Base-by-base conservation (phyloP, 2,113 vertebrate species). In the Myrmophylax atrothorax region DNA sequence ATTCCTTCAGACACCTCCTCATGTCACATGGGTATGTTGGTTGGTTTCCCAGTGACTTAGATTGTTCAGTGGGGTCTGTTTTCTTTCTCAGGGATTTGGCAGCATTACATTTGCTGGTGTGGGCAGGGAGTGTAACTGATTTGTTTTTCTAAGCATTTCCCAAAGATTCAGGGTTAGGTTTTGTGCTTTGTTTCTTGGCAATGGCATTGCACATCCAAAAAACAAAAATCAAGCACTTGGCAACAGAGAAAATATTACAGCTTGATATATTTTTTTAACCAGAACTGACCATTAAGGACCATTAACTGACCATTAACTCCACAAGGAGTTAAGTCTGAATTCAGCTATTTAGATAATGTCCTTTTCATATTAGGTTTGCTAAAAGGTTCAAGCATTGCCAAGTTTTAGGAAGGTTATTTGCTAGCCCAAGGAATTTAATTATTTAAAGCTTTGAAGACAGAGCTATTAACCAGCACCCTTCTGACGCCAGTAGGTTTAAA, bases 371-470 rank as follows among this genome's bases (percentile, higher is more conserved):
- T 53, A 73, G 59, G 10, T 52, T 89, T 87, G 18, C 77, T 68
- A 15, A 50, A 91, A 75, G n/a, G 33, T n/a, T 90, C 72, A 33
- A 81, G 55, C 3, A 0, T 22, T 91, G 76, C 42, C 89, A 89
- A 11, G 64, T 46, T 89, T 93, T 82, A 69, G 37, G 70, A 49
- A 62, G 33, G 23, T 33, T 77, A 64, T 63, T 28, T 28, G 63
- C 76, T 33, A 89, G 44, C 37, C 37, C 26, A 66, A 91, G 33
- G 50, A 83, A 91, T 10, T 91, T 9, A 93, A 95, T 93, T 91
- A 79, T 85, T 91, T 93, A 94, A 82, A 83, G 25, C 84, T 91
- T 87, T 80, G 42, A 87, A 90, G 85, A 87, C 37, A 82, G 66
- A 91, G n/a, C 70, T 83, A 26, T 93, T 88, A 85, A 47, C 18